phyloP scores from a whole-genome alignment of 2,888 invertebrate genomes.

The Chymomyza amoena region DNA sequence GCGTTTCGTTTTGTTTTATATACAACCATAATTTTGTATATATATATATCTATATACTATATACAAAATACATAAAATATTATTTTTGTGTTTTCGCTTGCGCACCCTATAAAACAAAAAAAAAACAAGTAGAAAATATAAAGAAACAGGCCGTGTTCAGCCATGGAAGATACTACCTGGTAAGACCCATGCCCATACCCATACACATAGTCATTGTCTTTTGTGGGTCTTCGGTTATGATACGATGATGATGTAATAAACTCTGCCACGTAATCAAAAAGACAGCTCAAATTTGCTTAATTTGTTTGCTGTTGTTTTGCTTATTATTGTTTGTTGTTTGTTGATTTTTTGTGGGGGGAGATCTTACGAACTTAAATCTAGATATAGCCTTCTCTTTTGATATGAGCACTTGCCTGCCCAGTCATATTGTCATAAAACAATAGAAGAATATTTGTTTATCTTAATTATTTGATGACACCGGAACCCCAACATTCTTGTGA shows the following conservation, averaged over 20 bases:
- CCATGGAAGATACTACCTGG: not conserved
- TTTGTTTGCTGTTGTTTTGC: conserved; percentile 35
- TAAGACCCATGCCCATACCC: not conserved
- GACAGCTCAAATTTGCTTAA: conserved; percentile 49
- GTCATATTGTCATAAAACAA: too few species aligned
- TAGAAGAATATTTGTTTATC: too few species aligned
- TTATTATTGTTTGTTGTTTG: not conserved
- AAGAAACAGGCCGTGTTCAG: not conserved
- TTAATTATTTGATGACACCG: too few species aligned
- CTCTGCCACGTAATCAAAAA: conserved; percentile 53
- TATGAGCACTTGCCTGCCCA: too few species aligned
- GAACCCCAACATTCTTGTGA: too few species aligned
- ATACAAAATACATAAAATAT: not conserved
- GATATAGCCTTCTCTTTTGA: not conserved
- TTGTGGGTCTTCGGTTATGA: conserved; percentile 58
- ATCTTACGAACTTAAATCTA: not conserved
- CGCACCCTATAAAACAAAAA: not conserved
- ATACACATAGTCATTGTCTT: conserved; percentile 14
- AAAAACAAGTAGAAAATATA: not conserved
- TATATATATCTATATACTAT: not conserved
- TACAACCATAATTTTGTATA: not conserved
- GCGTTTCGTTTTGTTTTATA: conserved; percentile 46
- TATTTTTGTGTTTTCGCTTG: not conserved
- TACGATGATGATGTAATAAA: conserved; percentile 58
- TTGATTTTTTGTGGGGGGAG: not conserved